phyloP scores from a whole-genome alignment of 2,797 vertebrate species.

The Centroberyx gerrardi region DNA sequence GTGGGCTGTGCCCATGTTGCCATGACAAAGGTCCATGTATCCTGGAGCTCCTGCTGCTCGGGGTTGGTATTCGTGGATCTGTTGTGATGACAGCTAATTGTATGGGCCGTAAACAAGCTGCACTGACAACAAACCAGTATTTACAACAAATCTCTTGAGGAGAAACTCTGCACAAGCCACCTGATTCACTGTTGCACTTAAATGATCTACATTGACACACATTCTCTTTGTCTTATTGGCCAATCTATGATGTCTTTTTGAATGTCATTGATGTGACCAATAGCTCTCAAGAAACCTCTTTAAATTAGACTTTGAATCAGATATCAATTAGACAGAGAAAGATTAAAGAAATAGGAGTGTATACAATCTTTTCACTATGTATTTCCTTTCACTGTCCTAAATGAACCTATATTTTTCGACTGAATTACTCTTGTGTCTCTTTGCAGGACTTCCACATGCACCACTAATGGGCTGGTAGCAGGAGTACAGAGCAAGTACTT shows the following conservation, averaged over 20 bases:
- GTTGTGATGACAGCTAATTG: slow-evolving; percentile 75
- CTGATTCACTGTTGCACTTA: not conserved
- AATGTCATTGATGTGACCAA: not conserved
- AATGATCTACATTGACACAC: not conserved
- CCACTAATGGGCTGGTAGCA: slow-evolving; percentile 95
- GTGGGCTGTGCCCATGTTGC: slow-evolving; percentile 67
- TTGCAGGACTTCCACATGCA: slow-evolving; percentile 94
- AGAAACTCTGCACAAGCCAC: slow-evolving; percentile 8
- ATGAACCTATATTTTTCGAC: not conserved
- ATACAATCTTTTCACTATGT: too few species aligned
- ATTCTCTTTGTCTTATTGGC: not conserved
- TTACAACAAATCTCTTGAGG: slow-evolving; percentile 40
- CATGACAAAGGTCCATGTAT: slow-evolving; percentile 71
- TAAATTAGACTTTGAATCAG: not conserved
- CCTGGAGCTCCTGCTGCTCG: slow-evolving; percentile 51
- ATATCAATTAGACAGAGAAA: too few species aligned
- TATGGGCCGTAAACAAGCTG: slow-evolving; percentile 69
- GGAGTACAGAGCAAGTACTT: slow-evolving; percentile 98
- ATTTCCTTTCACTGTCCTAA: not conserved
- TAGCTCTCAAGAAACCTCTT: not conserved
- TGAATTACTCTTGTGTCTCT: slow-evolving; percentile 44
- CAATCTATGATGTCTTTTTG: not conserved
- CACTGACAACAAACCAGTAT: slow-evolving; percentile 62
- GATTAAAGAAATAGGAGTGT: too few species aligned
- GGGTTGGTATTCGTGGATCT: slow-evolving; percentile 52